phyloP scores from a whole-genome alignment of 2,113 vertebrate genomes.

The Podilymbus podiceps region DNA sequence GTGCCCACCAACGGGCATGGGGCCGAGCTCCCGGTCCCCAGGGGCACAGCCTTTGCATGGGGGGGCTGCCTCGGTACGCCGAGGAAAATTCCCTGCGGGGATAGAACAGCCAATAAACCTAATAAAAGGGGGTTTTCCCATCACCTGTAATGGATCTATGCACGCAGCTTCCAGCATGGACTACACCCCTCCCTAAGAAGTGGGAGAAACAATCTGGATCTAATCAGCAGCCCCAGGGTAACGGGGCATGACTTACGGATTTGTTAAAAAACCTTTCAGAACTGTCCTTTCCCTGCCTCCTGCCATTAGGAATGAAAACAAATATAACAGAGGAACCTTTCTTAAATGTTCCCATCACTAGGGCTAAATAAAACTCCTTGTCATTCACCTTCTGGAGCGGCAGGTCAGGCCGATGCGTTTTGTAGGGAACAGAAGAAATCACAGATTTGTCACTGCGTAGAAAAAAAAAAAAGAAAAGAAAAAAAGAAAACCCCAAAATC shows the following conservation, averaged over 20 bases:
- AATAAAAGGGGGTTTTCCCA: not conserved
- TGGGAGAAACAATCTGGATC: conserved; percentile 34
- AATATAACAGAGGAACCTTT: conserved; percentile 27
- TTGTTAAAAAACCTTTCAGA: conserved; percentile 59
- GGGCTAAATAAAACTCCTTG: conserved; percentile 73
- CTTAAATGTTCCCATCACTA: conserved; percentile 26
- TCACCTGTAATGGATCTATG: not conserved
- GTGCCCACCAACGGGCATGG: not conserved
- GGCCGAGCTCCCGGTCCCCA: rapidly evolving
- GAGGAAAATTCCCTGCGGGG: not conserved
- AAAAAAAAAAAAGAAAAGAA: not conserved
- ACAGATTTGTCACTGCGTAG: conserved; percentile 1
- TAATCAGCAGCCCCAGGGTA: conserved; percentile 43
- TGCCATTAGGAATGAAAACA: conserved; percentile 66
- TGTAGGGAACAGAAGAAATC: conserved; percentile 12
- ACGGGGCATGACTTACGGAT: conserved; percentile 51
- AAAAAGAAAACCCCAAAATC: not conserved
- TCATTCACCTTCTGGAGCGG: conserved; percentile 67
- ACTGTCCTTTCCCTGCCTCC: conserved; percentile 64
- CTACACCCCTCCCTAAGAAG: not conserved
- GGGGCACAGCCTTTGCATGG: not conserved
- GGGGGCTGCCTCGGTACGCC: rapidly evolving
- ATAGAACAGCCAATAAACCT: not conserved
- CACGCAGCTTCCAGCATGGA: not conserved
- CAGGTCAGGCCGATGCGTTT: conserved; percentile 4